phyloP scores from a whole-genome alignment of 2,888 invertebrate species.

The Parapristionchus giblindavisi region DNA sequence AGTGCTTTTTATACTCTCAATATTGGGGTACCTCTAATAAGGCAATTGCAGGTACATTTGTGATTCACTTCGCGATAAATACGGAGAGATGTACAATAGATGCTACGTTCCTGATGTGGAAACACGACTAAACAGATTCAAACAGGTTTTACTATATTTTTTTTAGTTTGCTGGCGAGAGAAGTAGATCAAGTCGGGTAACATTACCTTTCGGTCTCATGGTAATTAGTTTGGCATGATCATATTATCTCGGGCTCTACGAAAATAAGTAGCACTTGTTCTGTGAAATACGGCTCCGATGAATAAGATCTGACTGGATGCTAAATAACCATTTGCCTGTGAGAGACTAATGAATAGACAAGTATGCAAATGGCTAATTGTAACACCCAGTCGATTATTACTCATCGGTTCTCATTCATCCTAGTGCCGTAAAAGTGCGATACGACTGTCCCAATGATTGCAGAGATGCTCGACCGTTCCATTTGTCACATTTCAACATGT shows the following conservation, averaged over 20 bases:
- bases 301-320: too few relatives aligned
- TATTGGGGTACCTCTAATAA: too few relatives aligned
- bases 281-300: too few relatives aligned
- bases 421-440: conserved; percentile 34
- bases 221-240: too few relatives aligned
- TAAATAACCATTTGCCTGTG: too few relatives aligned
- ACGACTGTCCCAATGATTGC: conserved; percentile 41
- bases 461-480: conserved; percentile 57
- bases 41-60: conserved; percentile 57
- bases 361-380: not conserved
- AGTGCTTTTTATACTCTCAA: too few relatives aligned
- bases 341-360: not conserved
- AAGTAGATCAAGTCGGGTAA: too few relatives aligned
- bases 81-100: conserved; percentile 60
- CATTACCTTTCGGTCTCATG: too few relatives aligned
- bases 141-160: not conserved
- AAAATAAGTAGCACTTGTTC: too few relatives aligned
- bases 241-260: too few relatives aligned
- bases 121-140: conserved; percentile 43
- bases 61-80: conserved; percentile 51
- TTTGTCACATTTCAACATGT: conserved; percentile 60
- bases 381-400: not conserved
- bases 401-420: not conserved
- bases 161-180: too few relatives aligned
- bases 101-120: conserved; percentile 63